Conservation (phyloP, 2,888 invertebrate genomes). For the Torymus tubicola region DNA sequence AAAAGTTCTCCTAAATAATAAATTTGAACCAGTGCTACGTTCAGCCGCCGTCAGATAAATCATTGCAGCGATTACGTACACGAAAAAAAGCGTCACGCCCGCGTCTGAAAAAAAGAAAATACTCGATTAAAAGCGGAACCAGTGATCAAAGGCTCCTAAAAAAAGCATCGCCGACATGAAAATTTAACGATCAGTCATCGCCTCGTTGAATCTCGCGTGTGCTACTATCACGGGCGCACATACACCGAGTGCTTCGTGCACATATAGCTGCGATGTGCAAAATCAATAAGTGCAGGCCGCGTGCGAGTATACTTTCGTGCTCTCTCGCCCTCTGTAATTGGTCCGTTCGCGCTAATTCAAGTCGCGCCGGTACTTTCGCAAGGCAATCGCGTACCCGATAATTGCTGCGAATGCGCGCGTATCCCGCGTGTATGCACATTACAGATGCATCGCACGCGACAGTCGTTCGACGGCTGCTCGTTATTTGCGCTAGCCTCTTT, state of each 20-base stretch:
- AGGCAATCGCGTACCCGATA: slow-evolving; percentile 15
- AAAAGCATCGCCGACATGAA: neutral
- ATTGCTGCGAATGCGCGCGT: slow-evolving; percentile 11
- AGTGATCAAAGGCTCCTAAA: slow-evolving; percentile 4
- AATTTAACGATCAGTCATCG: slow-evolving; percentile 12
- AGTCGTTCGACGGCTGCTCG: neutral
- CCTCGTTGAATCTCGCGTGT: neutral
- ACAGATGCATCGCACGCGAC: neutral
- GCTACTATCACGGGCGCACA: neutral
- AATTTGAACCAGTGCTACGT: too few species aligned
- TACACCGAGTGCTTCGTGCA: too few species aligned
- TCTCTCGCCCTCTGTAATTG: neutral
- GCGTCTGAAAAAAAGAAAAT: neutral
- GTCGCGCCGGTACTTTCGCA: slow-evolving; percentile 10
- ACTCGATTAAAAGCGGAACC: neutral
- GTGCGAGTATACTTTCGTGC: too few species aligned
- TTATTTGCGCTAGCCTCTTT: neutral
- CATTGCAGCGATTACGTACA: too few species aligned
- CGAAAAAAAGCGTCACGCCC: neutral
- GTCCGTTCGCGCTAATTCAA: slow-evolving; percentile 32
- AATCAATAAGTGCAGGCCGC: too few species aligned
- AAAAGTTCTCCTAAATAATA: too few species aligned
- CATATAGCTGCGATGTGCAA: too few species aligned
- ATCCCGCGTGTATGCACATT: neutral
- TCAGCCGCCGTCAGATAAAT: too few species aligned